phyloP scores from a whole-genome alignment of 37 sponge, comb jelly and placozoan genomes.

The Ianthella basta region DNA sequence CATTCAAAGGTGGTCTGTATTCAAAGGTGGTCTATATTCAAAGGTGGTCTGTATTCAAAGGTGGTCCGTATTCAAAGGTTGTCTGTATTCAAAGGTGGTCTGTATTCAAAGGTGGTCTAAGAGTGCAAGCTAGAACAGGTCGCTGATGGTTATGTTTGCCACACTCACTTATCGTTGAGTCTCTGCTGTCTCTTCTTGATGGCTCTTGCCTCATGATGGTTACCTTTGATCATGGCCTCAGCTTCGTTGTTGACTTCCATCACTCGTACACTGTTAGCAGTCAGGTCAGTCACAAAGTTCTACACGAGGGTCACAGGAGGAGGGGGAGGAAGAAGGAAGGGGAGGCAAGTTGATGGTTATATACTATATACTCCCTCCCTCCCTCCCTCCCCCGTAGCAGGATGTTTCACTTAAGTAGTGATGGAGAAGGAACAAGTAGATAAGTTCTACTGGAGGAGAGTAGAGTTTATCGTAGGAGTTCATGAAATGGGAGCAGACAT shows the following conservation, averaged over 20 bases:
- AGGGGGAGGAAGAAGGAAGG: neutral
- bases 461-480: too few relatives aligned
- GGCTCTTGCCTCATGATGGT: constrained; percentile 63
- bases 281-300: constrained; percentile 81
- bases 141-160: too few relatives aligned
- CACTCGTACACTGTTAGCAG: constrained; percentile 68
- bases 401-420: too few relatives aligned
- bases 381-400: too few relatives aligned
- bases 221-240: constrained; percentile 70
- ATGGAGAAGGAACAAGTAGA: too few relatives aligned
- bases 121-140: too few relatives aligned
- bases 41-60: too few relatives aligned
- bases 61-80: too few relatives aligned
- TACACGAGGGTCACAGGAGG: constrained; percentile 3
- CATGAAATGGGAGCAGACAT: too few relatives aligned
- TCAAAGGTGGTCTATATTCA: neutral
- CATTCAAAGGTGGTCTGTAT: neutral
- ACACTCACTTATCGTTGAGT: constrained; percentile 60
- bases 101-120: neutral
- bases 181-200: constrained; percentile 73
- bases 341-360: neutral
- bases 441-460: too few relatives aligned
- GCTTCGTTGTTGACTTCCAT: constrained; percentile 75
- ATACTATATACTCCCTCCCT: too few relatives aligned
- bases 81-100: neutral